Base-by-base conservation (phyloP, 2,888 invertebrate genomes). In the Platycnemis pennipes region DNA sequence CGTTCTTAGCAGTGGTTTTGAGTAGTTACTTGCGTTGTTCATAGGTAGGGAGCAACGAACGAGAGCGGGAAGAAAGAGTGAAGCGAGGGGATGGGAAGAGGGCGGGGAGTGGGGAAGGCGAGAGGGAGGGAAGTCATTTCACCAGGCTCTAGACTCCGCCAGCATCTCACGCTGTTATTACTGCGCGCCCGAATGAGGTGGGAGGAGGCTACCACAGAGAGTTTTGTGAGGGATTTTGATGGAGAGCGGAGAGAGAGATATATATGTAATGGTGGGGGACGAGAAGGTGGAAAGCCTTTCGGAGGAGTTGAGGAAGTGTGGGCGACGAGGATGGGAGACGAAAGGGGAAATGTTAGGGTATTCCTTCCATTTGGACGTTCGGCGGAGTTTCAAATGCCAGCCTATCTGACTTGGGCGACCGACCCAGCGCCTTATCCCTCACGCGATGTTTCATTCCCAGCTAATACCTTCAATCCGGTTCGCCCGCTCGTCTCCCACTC, bases 111-210 rank as follows among this genome's bases (percentile, higher is more conserved):
- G 77, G 13, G 77, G 26, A 49, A 63, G 26, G 37, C 26, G 37
- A 37, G 63, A 26, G 37, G 77, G 77, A 56, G 89, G 53, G 16
- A 19, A 37, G 88, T 37, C 88, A 22, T 56, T 46, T 87, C 56
- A 42, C 89, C 37, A 89, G 89, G 22, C 31, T n/a, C 44, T 37
- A 5, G 31, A 37, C 11, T 2, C 77, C 13, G 16, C 26, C 77
- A 37, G 11, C 13, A 37, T 44, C 91, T 31, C 56, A 37, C 91
- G 63, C 63, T 91, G 91, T 91, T 91, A 91, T 91, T 91, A 87
- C 45, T 7, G 69, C 69, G 42, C 44, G 87, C 44, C 26, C n/a
- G 44, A 26, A 13, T 22, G 7, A 26, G 45, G 63, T 5, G 53
- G 42, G 42, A 16, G 69, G 45, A 13, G 69, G 63, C n/a, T 63